Evolutionary conservation across 2,888 invertebrate genomes (phyloP).

Genomic region (Ceriagrion tenellum): DNA sequence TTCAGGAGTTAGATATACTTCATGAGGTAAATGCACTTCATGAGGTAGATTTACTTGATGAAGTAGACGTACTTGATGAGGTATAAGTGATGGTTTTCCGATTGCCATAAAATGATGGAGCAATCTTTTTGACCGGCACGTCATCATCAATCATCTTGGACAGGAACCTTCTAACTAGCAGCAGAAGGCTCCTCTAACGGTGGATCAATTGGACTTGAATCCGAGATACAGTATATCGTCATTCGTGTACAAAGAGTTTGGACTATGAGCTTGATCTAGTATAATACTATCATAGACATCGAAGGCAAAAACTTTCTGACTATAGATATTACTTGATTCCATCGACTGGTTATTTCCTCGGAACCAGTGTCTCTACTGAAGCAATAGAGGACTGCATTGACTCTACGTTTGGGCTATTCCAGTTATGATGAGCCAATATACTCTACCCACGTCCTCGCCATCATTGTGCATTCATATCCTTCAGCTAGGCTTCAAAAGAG

Average conservation of each 20-base stretch:
- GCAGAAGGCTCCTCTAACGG: not conserved
- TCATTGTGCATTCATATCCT: conserved; percentile 13
- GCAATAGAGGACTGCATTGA: not conserved
- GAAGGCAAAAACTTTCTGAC: not conserved
- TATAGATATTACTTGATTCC: not conserved
- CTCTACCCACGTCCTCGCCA: conserved; percentile 47
- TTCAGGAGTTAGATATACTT: no score
- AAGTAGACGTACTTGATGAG: not conserved
- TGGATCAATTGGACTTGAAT: not conserved
- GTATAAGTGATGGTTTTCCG: not conserved
- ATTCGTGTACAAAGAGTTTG: not conserved
- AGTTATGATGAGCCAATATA: not conserved
- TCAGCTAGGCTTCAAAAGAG: conserved; percentile 26
- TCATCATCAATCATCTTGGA: not conserved
- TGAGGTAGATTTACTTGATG: no score
- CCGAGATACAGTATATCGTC: not conserved
- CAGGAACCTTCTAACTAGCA: not conserved
- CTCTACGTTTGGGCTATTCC: not conserved
- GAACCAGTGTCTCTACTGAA: conserved; percentile 46
- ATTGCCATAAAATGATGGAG: not conserved
- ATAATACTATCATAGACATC: conserved; percentile 20
- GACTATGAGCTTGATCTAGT: not conserved
- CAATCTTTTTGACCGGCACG: not conserved
- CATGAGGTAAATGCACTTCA: no score
- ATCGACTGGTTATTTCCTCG: conserved; percentile 24